Conservation (phyloP, 2,888 invertebrate genomes). For the Heteromyza rotundicornis region DNA sequence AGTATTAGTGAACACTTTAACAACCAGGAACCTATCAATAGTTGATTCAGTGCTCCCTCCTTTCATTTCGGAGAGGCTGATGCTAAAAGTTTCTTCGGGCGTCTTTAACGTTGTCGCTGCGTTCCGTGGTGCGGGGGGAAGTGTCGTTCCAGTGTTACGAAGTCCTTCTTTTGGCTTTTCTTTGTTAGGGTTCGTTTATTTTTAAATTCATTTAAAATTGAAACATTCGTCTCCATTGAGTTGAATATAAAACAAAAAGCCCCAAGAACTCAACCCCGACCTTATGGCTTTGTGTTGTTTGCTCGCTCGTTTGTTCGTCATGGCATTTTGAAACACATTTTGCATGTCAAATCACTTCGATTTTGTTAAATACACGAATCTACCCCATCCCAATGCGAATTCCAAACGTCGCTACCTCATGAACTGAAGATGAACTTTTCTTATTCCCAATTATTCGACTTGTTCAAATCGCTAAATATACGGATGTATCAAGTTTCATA, state of each 20-base stretch:
- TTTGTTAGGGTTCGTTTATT: conserved; percentile 2
- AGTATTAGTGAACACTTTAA: too few species aligned
- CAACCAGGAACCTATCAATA: background rate
- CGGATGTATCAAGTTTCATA: too few species aligned
- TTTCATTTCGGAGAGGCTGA: too few species aligned
- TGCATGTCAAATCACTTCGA: conserved; percentile 7
- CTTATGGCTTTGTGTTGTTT: too few species aligned
- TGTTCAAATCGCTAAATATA: too few species aligned
- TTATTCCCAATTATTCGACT: too few species aligned
- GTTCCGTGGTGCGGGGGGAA: background rate
- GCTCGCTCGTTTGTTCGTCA: too few species aligned
- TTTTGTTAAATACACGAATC: background rate
- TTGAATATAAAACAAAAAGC: background rate
- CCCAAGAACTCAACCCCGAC: too few species aligned
- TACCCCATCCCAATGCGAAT: too few species aligned
- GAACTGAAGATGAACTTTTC: too few species aligned
- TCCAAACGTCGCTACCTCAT: too few species aligned
- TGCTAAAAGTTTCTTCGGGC: too few species aligned
- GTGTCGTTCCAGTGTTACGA: background rate
- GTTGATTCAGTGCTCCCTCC: background rate
- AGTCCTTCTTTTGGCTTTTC: background rate
- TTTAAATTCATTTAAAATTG: conserved; percentile 1
- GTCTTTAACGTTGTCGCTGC: background rate
- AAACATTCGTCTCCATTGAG: background rate
- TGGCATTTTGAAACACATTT: background rate